Percentiles rank a stretch among this genome's conserved stretches.
Conservation (phyloP, 2,888 invertebrate genomes). For the Octonoba sinensis region DNA sequence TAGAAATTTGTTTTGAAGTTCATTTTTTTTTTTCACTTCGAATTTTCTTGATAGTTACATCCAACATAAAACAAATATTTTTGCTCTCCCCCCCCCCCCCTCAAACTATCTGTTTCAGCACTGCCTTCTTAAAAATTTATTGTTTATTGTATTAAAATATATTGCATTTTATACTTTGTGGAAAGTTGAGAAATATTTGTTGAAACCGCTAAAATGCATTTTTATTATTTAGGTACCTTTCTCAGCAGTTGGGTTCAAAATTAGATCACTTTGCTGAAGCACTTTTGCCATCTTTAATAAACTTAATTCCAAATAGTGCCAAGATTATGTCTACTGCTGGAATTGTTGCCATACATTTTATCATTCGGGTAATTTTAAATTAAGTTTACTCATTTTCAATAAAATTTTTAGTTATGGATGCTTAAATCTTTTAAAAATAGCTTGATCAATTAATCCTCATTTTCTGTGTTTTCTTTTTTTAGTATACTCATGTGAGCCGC, state of each 20-base stretch:
- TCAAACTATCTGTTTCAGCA: too few species aligned
- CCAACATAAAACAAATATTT: too few species aligned
- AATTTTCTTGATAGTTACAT: too few species aligned
- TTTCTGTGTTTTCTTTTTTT: conserved; percentile 37
- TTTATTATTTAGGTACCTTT: conserved; percentile 76
- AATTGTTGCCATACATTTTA: conserved; percentile 86
- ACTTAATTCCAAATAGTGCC: conserved; percentile 67
- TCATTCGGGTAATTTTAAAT: conserved; percentile 76
- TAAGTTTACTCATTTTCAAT: background rate
- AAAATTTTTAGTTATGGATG: background rate
- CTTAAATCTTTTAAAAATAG: background rate
- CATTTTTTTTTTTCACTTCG: too few species aligned
- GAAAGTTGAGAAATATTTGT: too few species aligned
- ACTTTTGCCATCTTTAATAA: conserved; percentile 84
- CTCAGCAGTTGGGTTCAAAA: conserved; percentile 85
- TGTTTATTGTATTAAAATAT: background rate
- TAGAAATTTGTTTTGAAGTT: too few species aligned
- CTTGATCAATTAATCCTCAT: background rate
- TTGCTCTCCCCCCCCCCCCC: too few species aligned
- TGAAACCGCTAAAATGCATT: background rate
- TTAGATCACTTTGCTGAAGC: conserved; percentile 88
- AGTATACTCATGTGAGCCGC: conserved; percentile 83
- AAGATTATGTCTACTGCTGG: conserved; percentile 92
- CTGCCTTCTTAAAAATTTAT: too few species aligned
- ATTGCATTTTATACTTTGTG: too few species aligned